phyloP scores from a whole-genome alignment of 2,113 vertebrate species.

The Rattus rattus region DNA sequence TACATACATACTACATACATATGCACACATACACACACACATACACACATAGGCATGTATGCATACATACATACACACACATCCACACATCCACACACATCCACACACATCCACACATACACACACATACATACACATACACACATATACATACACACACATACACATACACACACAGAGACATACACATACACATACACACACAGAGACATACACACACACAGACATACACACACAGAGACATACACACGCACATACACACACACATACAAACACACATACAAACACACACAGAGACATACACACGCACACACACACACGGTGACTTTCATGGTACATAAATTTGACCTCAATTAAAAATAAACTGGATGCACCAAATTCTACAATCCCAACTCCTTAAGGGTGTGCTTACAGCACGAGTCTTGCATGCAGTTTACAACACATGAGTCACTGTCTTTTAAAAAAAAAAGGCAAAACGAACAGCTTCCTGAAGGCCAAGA shows the following conservation, averaged over 20 bases:
- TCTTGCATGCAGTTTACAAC: neutral
- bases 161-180: too few species aligned
- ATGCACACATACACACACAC: neutral
- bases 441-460: neutral
- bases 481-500: neutral
- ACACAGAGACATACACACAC: too few species aligned
- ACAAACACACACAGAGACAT: neutral
- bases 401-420: neutral
- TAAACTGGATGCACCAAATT: neutral
- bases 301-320: neutral
- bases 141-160: too few species aligned
- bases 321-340: neutral
- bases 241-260: neutral
- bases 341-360: conserved; percentile 9
- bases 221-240: neutral
- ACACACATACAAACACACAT: neutral
- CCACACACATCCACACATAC: too few species aligned
- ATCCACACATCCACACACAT: too few species aligned
- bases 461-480: neutral
- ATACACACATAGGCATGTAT: too few species aligned
- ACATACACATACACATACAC: too few species aligned
- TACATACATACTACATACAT: neutral
- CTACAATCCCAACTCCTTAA: neutral
- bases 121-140: too few species aligned
- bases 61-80: too few species aligned